These are phyloP conservation scores for Limnephilus rhombicus DNA, from an alignment of 2,888 invertebrate species.

Conservation along the genomic window DNA sequence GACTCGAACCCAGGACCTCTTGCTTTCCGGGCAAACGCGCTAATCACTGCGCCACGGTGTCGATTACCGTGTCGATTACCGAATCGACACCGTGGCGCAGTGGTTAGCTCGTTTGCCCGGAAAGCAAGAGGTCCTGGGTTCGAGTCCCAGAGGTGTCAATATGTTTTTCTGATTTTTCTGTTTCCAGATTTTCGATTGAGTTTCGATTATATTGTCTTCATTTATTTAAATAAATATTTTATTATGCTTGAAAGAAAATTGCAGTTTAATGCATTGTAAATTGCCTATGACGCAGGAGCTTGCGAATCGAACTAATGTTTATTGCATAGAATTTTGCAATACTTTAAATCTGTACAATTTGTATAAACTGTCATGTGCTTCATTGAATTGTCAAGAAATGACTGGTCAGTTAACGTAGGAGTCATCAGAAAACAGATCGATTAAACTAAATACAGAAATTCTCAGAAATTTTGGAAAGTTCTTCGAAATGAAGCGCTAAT, in stretches of 20 bases:
- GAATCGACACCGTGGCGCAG: too few relatives aligned
- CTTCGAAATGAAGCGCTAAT: neutral
- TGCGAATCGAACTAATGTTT: neutral
- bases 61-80: too few relatives aligned
- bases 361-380: neutral
- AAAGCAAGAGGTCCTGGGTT: too few relatives aligned
- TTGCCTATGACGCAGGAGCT: neutral
- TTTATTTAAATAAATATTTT: too few relatives aligned
- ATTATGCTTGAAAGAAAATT: neutral
- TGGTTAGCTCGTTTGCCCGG: too few relatives aligned
- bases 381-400: neutral
- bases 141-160: too few relatives aligned
- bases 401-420: neutral
- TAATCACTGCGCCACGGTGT: too few relatives aligned
- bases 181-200: too few relatives aligned
- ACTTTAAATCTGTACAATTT: neutral
- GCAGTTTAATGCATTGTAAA: neutral
- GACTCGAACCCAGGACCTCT: too few relatives aligned
- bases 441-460: neutral
- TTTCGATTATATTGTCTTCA: too few relatives aligned
- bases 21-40: too few relatives aligned
- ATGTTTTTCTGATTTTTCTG: too few relatives aligned
- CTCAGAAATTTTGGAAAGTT: constrained; percentile 16
- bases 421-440: neutral
- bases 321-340: neutral